phyloP scores from a whole-genome alignment of 2,888 invertebrate genomes.

The Crematogaster levior region DNA sequence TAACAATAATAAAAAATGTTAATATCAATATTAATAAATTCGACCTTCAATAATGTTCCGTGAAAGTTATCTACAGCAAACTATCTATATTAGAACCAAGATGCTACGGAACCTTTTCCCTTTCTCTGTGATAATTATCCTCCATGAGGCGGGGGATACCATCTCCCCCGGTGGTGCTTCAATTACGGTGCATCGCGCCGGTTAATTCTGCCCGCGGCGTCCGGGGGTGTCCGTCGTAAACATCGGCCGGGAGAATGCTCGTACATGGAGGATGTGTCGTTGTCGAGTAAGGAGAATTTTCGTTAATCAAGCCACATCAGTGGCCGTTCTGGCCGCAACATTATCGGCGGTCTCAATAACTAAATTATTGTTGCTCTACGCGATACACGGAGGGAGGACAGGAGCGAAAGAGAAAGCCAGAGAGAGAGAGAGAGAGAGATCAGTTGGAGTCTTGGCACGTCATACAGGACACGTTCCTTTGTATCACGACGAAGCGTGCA shows the following conservation, averaged over 20 bases:
- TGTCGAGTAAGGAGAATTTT: constrained; percentile 39
- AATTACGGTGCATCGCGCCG: constrained; percentile 35
- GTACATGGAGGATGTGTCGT: background rate
- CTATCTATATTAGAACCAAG: background rate
- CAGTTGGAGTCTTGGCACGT: constrained; percentile 1
- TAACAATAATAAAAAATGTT: background rate
- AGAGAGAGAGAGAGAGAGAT: background rate
- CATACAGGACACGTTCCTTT: constrained; percentile 38
- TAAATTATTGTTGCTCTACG: constrained; percentile 77
- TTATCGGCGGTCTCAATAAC: constrained; percentile 66
- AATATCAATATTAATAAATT: background rate
- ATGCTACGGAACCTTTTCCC: background rate
- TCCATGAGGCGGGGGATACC: background rate
- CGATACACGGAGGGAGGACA: constrained; percentile 76
- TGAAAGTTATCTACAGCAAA: background rate
- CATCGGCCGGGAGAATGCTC: constrained; percentile 21
- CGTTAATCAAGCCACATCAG: constrained; percentile 41
- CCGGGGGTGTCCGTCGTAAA: constrained; percentile 13
- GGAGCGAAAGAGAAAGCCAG: background rate
- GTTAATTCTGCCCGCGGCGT: constrained; percentile 13
- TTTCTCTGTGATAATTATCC: constrained; percentile 3
- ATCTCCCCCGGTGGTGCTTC: background rate
- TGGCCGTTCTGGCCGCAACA: background rate
- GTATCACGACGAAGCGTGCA: constrained; percentile 3
- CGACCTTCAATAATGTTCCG: background rate